Evolutionary conservation across 37 sponge, comb jelly and placozoan species (phyloP).

Genomic region (Sycon ciliatum): DNA sequence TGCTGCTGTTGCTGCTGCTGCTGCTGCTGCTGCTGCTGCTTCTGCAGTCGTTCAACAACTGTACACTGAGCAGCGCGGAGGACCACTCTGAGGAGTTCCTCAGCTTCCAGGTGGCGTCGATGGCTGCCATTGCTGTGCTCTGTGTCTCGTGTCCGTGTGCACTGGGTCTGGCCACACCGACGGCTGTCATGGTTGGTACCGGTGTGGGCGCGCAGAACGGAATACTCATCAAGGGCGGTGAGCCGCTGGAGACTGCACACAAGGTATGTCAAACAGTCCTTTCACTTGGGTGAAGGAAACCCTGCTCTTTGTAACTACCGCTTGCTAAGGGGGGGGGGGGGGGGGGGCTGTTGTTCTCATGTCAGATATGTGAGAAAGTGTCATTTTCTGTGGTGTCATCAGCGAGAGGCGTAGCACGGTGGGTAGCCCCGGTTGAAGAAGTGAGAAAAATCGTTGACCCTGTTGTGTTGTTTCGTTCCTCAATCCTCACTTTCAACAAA

Average conservation of each 20-base stretch:
- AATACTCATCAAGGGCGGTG: constrained; percentile 95
- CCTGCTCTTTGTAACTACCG: no score
- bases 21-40: neutral
- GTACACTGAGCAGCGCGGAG: neutral
- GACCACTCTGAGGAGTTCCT: neutral
- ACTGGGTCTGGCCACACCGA: constrained; percentile 98
- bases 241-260: constrained; percentile 66
- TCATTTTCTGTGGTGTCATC: no score
- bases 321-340: no score
- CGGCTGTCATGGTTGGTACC: constrained; percentile 99
- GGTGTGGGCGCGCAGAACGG: constrained; percentile 89
- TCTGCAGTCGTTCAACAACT: neutral
- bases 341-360: no score
- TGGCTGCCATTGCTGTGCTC: constrained; percentile 80
- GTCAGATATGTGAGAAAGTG: no score
- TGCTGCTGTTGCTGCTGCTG: neutral
- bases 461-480: no score
- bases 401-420: no score
- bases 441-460: no score
- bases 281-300: no score
- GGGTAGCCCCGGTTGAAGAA: no score
- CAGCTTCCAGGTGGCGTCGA: constrained; percentile 43
- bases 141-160: constrained; percentile 97
- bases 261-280: neutral
- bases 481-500: no score